Evolutionary conservation across 2,113 vertebrate genomes (phyloP).

Genomic region (Pelecanus crispus): DNA sequence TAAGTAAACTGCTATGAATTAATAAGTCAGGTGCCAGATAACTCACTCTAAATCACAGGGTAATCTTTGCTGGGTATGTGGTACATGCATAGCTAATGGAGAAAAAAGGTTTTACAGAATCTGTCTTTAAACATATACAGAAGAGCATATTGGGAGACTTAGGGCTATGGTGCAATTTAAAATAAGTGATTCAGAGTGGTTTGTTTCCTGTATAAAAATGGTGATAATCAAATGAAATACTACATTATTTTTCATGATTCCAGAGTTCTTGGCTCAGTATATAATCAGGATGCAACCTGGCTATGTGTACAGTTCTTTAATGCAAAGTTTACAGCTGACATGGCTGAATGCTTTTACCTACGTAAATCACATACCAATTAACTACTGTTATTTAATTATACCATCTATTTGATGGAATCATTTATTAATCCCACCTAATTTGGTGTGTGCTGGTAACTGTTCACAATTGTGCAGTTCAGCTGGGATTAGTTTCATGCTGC

Average conservation of each 20-base stretch:
- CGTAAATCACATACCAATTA: slow-evolving; percentile 81
- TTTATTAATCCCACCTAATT: slow-evolving; percentile 85
- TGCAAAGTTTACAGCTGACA: slow-evolving; percentile 55
- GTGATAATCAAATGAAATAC: not conserved
- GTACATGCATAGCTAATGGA: not conserved
- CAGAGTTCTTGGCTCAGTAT: not conserved
- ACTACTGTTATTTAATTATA: slow-evolving; percentile 88
- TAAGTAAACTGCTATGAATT: not conserved
- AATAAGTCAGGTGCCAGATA: not conserved
- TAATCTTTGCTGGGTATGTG: not conserved
- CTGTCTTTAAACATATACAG: not conserved
- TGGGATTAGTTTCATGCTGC: slow-evolving; percentile 59
- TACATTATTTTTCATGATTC: not conserved
- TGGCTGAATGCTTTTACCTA: slow-evolving; percentile 73
- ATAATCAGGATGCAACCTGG: not conserved
- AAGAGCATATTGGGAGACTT: not conserved
- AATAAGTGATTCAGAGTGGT: not conserved
- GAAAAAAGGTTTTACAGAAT: not conserved
- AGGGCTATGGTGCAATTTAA: not conserved
- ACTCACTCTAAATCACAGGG: not conserved
- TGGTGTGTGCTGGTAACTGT: slow-evolving; percentile 52
- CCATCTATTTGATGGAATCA: slow-evolving; percentile 67
- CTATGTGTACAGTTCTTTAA: not conserved
- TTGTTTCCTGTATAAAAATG: not conserved
- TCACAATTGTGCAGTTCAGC: slow-evolving; percentile 35